Conservation (phyloP, 2,113 vertebrate genomes). For the Dendrocopos noguchii region DNA sequence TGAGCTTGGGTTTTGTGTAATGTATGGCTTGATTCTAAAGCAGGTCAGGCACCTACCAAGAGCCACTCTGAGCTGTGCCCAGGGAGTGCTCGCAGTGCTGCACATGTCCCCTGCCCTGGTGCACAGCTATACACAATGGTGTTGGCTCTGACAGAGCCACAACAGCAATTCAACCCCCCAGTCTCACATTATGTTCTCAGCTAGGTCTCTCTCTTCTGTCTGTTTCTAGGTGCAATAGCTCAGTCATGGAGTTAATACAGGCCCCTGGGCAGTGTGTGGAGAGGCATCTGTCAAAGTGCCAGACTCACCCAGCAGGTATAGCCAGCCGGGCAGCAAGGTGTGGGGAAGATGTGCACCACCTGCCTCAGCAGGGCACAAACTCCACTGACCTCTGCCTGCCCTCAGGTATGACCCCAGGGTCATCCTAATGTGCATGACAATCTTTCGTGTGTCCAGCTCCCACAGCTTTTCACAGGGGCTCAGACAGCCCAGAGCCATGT, state of each 20-base stretch:
- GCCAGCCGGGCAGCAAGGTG: background rate
- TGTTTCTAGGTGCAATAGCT: background rate
- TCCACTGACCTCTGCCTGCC: background rate
- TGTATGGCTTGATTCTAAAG: background rate
- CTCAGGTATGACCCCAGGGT: background rate
- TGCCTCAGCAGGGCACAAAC: background rate
- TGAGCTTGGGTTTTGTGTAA: background rate
- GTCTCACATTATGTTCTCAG: background rate
- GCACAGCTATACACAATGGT: accelerated
- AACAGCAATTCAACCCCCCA: background rate
- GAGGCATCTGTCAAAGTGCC: background rate
- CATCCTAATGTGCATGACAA: background rate
- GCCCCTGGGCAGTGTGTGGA: accelerated
- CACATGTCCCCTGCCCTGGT: background rate
- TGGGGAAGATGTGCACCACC: background rate
- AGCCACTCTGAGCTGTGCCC: background rate
- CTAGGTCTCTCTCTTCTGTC: background rate
- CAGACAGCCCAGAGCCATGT: background rate
- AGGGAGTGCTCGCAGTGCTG: background rate
- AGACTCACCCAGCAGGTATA: background rate
- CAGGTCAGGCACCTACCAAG: background rate
- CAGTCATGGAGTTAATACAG: background rate
- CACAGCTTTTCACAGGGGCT: background rate
- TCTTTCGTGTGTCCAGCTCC: background rate
- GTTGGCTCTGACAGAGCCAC: background rate